A percentile compares a stretch with the other conserved stretches of the same genome.
Conservation (phyloP, 2,113 vertebrate species). For the Cebus imitator region DNA sequence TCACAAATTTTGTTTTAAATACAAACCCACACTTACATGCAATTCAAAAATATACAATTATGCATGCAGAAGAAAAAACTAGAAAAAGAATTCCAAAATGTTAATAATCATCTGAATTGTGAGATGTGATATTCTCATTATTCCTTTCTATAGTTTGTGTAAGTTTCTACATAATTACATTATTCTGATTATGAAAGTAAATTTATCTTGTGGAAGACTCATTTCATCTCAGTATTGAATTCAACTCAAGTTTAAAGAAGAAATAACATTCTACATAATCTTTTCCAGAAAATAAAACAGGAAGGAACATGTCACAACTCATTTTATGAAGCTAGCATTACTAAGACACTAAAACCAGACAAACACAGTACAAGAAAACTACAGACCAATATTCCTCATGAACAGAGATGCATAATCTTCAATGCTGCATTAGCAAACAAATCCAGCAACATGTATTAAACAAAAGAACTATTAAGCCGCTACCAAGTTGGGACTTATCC, state of each 20-base stretch:
- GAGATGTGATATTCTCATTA: not conserved
- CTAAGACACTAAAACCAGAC: not conserved
- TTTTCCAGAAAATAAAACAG: not conserved
- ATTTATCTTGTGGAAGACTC: not conserved
- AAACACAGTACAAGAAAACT: not conserved
- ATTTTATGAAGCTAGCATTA: not conserved
- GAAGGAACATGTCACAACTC: not conserved
- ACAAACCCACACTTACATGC: not conserved
- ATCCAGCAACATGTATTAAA: not conserved
- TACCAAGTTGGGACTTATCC: no score
- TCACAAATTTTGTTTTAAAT: constrained; percentile 22
- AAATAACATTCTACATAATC: not conserved
- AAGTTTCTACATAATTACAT: not conserved
- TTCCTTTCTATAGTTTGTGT: not conserved
- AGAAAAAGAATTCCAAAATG: not conserved
- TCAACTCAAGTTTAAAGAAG: not conserved
- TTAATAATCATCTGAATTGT: not conserved
- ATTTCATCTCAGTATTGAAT: not conserved
- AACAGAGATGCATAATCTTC: not conserved
- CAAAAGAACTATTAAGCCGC: not conserved
- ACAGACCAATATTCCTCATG: not conserved
- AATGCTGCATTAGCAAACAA: not conserved
- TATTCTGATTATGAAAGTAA: not conserved
- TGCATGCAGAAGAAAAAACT: not conserved
- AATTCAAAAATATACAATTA: not conserved